Percentiles rank a stretch among this genome's conserved stretches.
Evolutionary conservation across 92 coral and sea anemone species (phyloP).

Genomic region (Galaxea fascicularis): DNA sequence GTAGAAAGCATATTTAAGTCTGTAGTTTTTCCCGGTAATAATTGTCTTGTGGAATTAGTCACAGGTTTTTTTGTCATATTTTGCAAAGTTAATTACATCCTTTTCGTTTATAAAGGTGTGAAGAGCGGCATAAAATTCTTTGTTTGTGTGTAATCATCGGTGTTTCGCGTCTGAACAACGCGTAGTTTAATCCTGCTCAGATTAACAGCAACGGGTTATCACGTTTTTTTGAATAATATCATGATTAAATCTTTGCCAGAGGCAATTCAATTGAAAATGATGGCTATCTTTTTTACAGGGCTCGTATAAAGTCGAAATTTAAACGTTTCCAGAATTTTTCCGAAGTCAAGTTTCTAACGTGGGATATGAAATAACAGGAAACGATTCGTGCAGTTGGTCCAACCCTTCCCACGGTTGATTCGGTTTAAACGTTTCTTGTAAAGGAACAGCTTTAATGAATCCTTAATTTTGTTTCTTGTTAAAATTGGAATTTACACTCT

Average conservation of each 20-base stretch:
- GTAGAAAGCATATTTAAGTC: neutral
- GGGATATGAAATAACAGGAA: conserved; percentile 32
- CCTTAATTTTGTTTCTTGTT: neutral
- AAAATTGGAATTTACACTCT: neutral
- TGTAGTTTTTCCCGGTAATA: neutral
- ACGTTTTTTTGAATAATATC: neutral
- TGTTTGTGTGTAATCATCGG: conserved; percentile 17
- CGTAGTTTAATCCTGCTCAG: conserved; percentile 2
- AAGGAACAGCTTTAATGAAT: neutral
- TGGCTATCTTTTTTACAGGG: neutral
- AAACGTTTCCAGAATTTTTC: neutral
- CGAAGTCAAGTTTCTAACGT: neutral
- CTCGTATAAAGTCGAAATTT: neutral
- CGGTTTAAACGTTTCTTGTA: neutral
- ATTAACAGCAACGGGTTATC: conserved; percentile 19
- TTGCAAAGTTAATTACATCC: conserved; percentile 44
- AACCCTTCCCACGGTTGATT: neutral
- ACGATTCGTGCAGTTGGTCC: neutral
- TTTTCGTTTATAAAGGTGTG: conserved; percentile 42
- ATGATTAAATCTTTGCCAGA: neutral
- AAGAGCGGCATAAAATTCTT: conserved; percentile 37
- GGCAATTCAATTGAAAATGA: neutral
- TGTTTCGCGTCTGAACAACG: neutral
- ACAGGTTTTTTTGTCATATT: conserved; percentile 1
- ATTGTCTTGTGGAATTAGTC: neutral